phyloP scores from a whole-genome alignment of 2,888 invertebrate genomes.

The Eudemis profundana region DNA sequence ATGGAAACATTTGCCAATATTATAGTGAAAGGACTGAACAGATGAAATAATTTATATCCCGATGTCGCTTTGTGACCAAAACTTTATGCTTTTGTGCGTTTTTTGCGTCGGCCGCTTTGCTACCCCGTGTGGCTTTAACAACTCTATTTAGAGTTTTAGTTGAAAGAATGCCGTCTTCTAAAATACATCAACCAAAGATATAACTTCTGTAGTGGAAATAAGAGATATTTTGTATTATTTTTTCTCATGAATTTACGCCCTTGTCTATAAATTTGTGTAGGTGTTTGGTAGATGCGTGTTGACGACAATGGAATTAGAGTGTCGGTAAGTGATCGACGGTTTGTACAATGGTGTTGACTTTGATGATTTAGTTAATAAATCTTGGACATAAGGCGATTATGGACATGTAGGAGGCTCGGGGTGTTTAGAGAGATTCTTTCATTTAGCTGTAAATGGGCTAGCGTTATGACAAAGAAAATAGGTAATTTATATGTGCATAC shows the following conservation, averaged over 20 bases:
- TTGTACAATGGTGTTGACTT: conserved; percentile 76
- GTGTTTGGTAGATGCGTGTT: conserved; percentile 76
- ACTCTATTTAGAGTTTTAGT: conserved; percentile 80
- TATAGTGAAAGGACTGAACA: conserved; percentile 83
- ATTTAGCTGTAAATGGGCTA: background rate
- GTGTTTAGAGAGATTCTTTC: conserved; percentile 1
- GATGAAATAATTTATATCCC: conserved; percentile 85
- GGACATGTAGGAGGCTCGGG: conserved; percentile 47
- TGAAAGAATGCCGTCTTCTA: conserved; percentile 71
- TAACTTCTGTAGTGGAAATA: conserved; percentile 31
- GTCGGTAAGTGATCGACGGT: conserved; percentile 75
- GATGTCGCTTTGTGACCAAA: conserved; percentile 83
- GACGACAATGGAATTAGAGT: conserved; percentile 81
- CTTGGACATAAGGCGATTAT: conserved; percentile 69
- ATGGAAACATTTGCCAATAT: conserved; percentile 86
- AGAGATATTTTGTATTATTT: conserved; percentile 39
- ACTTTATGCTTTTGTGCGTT: conserved; percentile 78
- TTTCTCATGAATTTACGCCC: conserved; percentile 45
- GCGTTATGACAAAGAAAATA: background rate
- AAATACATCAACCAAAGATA: conserved; percentile 21
- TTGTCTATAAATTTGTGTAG: conserved; percentile 47
- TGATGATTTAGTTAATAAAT: conserved; percentile 75
- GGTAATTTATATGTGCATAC: no score
- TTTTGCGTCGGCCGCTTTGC: conserved; percentile 79
- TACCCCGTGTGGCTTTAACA: conserved; percentile 74